phyloP scores from a whole-genome alignment of 2,888 invertebrate species.

The Dioctria rufipes region DNA sequence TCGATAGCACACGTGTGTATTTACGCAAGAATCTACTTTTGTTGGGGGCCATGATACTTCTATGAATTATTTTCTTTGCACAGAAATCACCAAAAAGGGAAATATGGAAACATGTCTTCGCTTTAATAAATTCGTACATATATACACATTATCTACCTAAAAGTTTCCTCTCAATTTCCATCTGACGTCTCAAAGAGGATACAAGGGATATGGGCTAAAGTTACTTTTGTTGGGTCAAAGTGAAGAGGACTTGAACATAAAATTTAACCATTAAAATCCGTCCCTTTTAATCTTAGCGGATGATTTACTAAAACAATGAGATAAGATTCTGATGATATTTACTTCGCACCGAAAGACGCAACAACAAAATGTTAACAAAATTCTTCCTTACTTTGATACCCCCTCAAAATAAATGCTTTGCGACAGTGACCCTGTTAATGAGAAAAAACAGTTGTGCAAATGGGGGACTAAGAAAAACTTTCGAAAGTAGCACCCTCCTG shows the following conservation, averaged over 20 bases:
- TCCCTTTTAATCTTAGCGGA: constrained; percentile 57
- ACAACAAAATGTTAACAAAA: constrained; percentile 41
- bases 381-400: constrained; percentile 23
- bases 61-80: neutral
- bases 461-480: constrained; percentile 13
- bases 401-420: constrained; percentile 4
- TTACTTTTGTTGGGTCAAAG: constrained; percentile 18
- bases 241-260: constrained; percentile 34
- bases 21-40: neutral
- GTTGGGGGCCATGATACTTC: neutral
- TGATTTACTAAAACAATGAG: constrained; percentile 50
- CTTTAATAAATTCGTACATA: neutral
- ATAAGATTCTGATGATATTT: constrained; percentile 42
- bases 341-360: neutral
- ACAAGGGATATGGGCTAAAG: neutral
- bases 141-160: neutral
- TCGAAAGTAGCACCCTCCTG: neutral
- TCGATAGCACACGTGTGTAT: neutral
- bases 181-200: neutral
- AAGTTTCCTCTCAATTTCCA: no score
- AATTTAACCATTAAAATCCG: constrained; percentile 54
- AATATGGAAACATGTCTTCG: neutral
- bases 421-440: constrained; percentile 34
- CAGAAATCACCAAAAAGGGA: neutral
- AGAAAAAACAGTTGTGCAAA: constrained; percentile 16